Evolutionary conservation across 92 coral and sea anemone genomes (phyloP).

Genomic region (Anthopleura xanthogrammica): DNA sequence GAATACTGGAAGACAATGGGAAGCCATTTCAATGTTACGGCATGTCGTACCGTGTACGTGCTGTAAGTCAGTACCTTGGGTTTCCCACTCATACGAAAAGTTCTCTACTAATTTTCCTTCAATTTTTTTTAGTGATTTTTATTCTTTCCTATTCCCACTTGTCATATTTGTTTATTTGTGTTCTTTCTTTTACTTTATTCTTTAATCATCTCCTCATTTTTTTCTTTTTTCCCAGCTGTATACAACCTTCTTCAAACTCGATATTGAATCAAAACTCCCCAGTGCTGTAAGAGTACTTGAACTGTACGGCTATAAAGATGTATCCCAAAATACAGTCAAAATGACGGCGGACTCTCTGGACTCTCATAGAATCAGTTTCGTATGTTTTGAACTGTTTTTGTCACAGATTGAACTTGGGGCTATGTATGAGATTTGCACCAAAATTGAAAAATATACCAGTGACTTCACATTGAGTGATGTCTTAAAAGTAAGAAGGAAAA

Average conservation of each 20-base stretch:
- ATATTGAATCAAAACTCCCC: constrained; percentile 35
- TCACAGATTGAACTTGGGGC: constrained; percentile 51
- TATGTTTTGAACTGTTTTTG: constrained; percentile 53
- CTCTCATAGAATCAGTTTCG: neutral
- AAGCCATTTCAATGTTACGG: too few species aligned
- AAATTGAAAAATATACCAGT: constrained; percentile 10
- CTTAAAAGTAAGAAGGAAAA: constrained; percentile 34
- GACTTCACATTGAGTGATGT: constrained; percentile 32
- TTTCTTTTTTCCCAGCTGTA: constrained; percentile 42
- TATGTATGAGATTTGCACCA: constrained; percentile 37
- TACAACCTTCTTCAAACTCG: constrained; percentile 58
- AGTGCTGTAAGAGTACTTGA: constrained; percentile 26
- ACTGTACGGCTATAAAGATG: constrained; percentile 52
- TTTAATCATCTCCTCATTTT: too few species aligned
- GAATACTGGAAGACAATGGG: too few species aligned
- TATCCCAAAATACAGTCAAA: constrained; percentile 28
- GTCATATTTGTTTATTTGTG: neutral
- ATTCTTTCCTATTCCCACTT: neutral
- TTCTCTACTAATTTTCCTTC: too few species aligned
- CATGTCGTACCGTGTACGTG: too few species aligned
- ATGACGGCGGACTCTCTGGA: constrained; percentile 19
- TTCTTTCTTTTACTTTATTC: neutral
- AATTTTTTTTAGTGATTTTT: too few species aligned
- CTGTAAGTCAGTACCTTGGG: too few species aligned
- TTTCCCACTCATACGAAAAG: too few species aligned